Evolutionary conservation across 2,113 vertebrate genomes (phyloP), one percentile per base, ranked within the genome.

Genomic region (Triplophysa siluroides): DNA sequence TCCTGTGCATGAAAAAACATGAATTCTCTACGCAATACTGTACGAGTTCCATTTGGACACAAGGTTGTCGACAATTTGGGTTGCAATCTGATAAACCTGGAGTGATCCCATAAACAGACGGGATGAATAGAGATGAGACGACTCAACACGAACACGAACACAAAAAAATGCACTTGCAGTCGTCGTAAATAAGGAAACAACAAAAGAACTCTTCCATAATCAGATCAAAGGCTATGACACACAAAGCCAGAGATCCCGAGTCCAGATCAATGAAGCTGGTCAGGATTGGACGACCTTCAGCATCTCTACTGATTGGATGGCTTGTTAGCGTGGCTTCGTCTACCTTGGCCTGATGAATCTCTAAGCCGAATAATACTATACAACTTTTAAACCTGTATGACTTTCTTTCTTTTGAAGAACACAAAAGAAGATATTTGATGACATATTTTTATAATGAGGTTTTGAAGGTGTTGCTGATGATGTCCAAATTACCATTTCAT

Each of bases 221-320:
- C 50, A 75, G 71, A 75, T 66, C 63, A 73, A 80, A 80, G 69
- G 33, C 62, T 43, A 67, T 67, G 70, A 54, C 62, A 74, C 18
- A 67, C 72, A 67, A 64, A 58, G 41, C 54, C 61, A 50, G 60
- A 60, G n/a, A 23, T 16, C 58, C 33, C 38, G 6, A 19, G 62
- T 47, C 9, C 47, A 56, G 78, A 80, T 75, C 70, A 67, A 66
- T 80, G 62, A 47, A 19, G 19, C 11, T 23, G 38, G 52, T 41
- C 38, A 16, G 58, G 52, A 81, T 38, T 76, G 63, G 79, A 62
- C 7, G 10, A 68, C 33, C 19, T 76, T 74, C 60, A 26, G 21
- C 16, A 4, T 23, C 54, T 74, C 33, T 19, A 8, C 38, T 23
- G 16, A 47, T 63, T 63, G 41, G 41, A 47, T 75, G 58, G 21